Evolutionary conservation across 2,797 vertebrate genomes (phyloP), one percentile per base, ranked within the genome.

Genomic region (Argya squamiceps): DNA sequence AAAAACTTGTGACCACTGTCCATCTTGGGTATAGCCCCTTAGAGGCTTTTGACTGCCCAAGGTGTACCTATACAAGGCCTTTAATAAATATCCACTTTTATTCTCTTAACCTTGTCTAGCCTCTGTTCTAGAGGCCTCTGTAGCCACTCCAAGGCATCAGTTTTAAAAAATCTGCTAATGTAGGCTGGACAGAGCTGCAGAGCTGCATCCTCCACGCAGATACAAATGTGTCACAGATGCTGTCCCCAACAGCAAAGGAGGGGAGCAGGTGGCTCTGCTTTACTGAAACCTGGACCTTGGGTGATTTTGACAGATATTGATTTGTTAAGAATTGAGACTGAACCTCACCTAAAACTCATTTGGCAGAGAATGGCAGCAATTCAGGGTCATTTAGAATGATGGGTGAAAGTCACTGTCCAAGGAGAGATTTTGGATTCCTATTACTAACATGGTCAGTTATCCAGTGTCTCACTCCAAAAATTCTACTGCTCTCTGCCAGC

Each of bases 321-420:
- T 76, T 59, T 90, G 55, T 39, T 46, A 58, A 70, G 64, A 93
- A 69, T 2, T 2, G 37, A 88, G 43, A 36, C 47, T 69, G 67
- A 82, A 95, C 87, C 70, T 43, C 80, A 69, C 44, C 79, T n/a
- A 91, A 46, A 82, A 69, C 47, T 88, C 76, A 58, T 74, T 74
- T 78, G 71, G 89, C 44, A 76, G 63, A 74, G 63, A 78, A 81
- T 5, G 36, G 67, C 43, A 69, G 89, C 91, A 92, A 70, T 59
- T 89, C 89, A 56, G 78, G 36, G 69, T 81, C 92, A 88, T 70
- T 76, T 23, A 44, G 70, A 69, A n/a, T 22, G 50, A 74, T 1
- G 9, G 36, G 27, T 53, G 74, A 78, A 70, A 88, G 62, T 53
- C 43, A 63, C 44, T 69, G 46, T 74, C 36, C 81, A 67, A 53